Evolutionary conservation across 1,140 invertebrate genomes (phyloP).

Genomic region (Pseudomyrmex gracilis): DNA sequence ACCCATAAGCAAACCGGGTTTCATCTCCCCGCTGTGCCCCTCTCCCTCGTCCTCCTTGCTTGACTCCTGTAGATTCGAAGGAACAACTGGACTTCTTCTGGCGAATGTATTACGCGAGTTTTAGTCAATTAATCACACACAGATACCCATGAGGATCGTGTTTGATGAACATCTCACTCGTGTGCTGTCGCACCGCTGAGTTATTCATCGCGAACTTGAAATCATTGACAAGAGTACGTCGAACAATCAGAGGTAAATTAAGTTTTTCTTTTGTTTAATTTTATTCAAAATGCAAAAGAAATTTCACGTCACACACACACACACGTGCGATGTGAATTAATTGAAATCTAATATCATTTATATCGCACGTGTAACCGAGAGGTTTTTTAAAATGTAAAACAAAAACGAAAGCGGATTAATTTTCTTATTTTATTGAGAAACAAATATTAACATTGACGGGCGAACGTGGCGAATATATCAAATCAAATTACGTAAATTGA

Average conservation of each 20-base stretch:
- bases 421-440: slow-evolving; percentile 20
- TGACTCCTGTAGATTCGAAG: slow-evolving; percentile 28
- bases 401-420: not conserved
- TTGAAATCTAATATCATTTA: too few relatives aligned
- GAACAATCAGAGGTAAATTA: not conserved
- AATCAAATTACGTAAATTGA: slow-evolving; percentile 56
- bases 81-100: slow-evolving; percentile 3
- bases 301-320: too few relatives aligned
- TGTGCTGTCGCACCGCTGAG: not conserved
- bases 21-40: slow-evolving; percentile 34
- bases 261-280: not conserved
- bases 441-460: not conserved
- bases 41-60: slow-evolving; percentile 33
- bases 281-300: not conserved
- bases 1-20: slow-evolving; percentile 71
- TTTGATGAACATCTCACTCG: not conserved
- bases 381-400: not conserved
- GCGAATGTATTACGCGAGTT: not conserved
- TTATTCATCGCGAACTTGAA: not conserved
- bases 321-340: too few relatives aligned
- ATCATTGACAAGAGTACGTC: not conserved
- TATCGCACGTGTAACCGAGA: not conserved
- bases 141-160: not conserved
- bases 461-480: not conserved
- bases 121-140: slow-evolving; percentile 4